Percentiles rank a stretch among this genome's conserved stretches.
These are phyloP conservation scores for Prorops nasuta DNA, from an alignment of 1,140 invertebrate genomes.

Conservation along the genomic window DNA sequence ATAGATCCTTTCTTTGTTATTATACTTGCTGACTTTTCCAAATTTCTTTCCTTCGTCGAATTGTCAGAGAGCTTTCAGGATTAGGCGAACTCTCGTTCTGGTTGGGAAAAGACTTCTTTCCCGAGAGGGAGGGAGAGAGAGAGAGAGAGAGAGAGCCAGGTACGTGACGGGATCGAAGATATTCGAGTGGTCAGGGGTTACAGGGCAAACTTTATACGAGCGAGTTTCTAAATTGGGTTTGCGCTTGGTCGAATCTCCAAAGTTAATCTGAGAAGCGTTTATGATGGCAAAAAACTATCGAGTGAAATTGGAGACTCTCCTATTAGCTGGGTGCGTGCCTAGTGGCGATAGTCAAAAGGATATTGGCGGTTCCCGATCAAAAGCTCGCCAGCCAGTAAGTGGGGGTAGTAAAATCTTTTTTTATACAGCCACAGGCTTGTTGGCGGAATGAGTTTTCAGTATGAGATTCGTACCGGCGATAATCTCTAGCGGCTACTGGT, in stretches of 20 bases:
- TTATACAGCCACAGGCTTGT: constrained; percentile 4
- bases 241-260: constrained; percentile 26
- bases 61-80: too few relatives aligned
- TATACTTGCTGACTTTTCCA: too few relatives aligned
- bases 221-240: constrained; percentile 40
- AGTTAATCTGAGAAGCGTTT: constrained; percentile 45
- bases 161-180: too few relatives aligned
- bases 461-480: constrained; percentile 46
- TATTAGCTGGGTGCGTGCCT: constrained; percentile 25
- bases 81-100: too few relatives aligned
- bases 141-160: too few relatives aligned
- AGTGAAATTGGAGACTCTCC: constrained; percentile 46
- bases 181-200: constrained; percentile 18
- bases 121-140: too few relatives aligned
- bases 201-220: constrained; percentile 28
- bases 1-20: too few relatives aligned
- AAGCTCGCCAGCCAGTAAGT: too few relatives aligned
- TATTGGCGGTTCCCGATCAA: constrained; percentile 42
- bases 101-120: too few relatives aligned
- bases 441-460: constrained; percentile 41
- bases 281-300: constrained; percentile 50
- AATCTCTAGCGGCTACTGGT: constrained; percentile 47
- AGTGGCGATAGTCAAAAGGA: constrained; percentile 28
- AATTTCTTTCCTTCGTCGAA: too few relatives aligned
- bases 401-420: too few relatives aligned